These are phyloP conservation scores for Neogobius melanostomus DNA, from an alignment of 2,113 vertebrate species.

Conservation along the genomic window DNA sequence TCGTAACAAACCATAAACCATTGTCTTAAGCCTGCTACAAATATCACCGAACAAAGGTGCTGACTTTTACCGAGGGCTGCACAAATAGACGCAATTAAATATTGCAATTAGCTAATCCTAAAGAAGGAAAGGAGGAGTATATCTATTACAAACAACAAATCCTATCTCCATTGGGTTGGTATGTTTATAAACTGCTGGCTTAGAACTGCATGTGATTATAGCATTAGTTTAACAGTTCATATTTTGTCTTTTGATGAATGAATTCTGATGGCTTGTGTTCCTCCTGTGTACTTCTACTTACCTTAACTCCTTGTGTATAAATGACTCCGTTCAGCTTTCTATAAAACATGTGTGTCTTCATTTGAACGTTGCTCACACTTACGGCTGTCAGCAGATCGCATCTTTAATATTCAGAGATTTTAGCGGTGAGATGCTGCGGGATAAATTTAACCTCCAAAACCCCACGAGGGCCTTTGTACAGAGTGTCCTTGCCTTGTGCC, in stretches of 20 bases:
- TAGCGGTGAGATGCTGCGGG: conserved; percentile 16
- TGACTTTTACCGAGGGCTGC: too few species aligned
- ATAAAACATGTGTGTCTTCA: conserved; percentile 4
- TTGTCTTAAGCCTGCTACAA: not conserved
- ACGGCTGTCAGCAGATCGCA: conserved; percentile 17
- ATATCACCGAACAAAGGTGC: not conserved
- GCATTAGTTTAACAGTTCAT: not conserved
- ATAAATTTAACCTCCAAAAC: conserved; percentile 54
- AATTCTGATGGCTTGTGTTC: not conserved
- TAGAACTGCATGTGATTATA: too few species aligned
- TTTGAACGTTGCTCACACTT: conserved; percentile 11
- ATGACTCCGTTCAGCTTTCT: not conserved
- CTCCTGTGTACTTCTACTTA: not conserved
- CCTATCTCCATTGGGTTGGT: too few species aligned
- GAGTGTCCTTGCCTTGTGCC: conserved; percentile 46
- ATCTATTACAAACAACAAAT: too few species aligned
- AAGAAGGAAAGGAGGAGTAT: too few species aligned
- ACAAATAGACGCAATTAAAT: too few species aligned
- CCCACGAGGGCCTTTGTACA: conserved; percentile 42
- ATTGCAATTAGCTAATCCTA: too few species aligned
- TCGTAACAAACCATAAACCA: not conserved
- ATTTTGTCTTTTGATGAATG: not conserved
- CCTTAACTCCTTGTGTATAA: not conserved
- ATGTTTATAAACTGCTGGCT: too few species aligned
- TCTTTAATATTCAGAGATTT: conserved; percentile 38